Base-by-base conservation (phyloP, 2,797 vertebrate species). In the Sciurus carolinensis region DNA sequence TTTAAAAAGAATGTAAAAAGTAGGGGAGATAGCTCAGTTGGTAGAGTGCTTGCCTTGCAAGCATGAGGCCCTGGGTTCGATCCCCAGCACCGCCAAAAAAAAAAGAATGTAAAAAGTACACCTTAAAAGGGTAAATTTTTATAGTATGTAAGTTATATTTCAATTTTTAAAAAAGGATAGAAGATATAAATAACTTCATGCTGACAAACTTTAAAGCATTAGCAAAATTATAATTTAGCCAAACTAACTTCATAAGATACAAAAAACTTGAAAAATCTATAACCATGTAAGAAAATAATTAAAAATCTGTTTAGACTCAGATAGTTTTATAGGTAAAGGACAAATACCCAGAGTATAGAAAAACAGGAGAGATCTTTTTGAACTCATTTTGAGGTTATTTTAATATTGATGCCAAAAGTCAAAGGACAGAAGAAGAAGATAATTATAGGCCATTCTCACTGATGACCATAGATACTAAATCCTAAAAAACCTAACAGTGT, bases 261-360 rank as follows among this genome's bases (percentile, higher is more conserved):
- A 47, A 20, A 62, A 91, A 89, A 69, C 26, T 81, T 92, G n/a
- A 90, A 95, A 95, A 96, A 69, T 83, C 22, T 79, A 3, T 75
- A 87, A 91, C 39, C 62, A 80, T 39, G 82, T 87, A 75, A 87
- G 71, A 90, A 96, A 91, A 85, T 54, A 42, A 85, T 67, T 69
- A 64, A 86, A 73, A 67, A 73, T 77, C 36, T 90, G 47, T 82
- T 72, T 95, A 82, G 86, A 10, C 22, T 47, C 81, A 73, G 71
- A 28, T 77, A 62, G 42, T 87, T 95, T 84, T 92, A 71, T 36
- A 64, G 62, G 36, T 95, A 44, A 95, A 92, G 52, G 92, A 66
- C 50, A 93, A 59, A 64, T 96, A 47, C 36, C 76, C 64, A 90
- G 50, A 73, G n/a, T 42, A 80, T 54, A 93, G 83, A 85, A 80